Evolutionary conservation across 2,888 invertebrate species (phyloP).

Genomic region (Isotomurus palustris): DNA sequence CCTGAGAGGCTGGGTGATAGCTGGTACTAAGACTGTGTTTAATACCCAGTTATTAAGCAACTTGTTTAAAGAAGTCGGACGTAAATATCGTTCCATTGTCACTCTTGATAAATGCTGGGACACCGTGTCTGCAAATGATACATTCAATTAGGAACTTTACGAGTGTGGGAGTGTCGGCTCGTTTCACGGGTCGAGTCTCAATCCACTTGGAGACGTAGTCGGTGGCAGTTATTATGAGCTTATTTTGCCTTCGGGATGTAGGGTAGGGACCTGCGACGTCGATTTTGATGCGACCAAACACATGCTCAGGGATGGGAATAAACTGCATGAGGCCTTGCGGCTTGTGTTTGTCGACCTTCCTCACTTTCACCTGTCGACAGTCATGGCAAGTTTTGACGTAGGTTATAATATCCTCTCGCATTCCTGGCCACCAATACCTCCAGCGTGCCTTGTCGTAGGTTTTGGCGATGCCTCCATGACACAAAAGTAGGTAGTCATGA

Average conservation of each 20-base stretch:
- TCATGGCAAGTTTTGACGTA: background rate
- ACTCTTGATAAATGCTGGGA: background rate
- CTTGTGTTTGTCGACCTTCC: background rate
- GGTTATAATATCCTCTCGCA: background rate
- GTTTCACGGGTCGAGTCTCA: background rate
- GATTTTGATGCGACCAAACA: background rate
- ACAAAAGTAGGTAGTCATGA: background rate
- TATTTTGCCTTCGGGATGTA: background rate
- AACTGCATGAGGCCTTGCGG: background rate
- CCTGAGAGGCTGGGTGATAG: background rate
- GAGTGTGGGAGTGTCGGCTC: background rate
- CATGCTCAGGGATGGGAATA: background rate
- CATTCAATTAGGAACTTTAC: background rate
- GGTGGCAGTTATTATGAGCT: background rate
- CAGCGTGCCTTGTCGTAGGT: background rate
- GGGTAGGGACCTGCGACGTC: background rate
- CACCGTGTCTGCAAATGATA: background rate
- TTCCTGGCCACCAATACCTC: background rate
- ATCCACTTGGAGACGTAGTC: background rate
- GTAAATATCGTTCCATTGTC: background rate
- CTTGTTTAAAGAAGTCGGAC: background rate
- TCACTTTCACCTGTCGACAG: background rate
- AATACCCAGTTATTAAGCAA: background rate
- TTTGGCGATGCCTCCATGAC: background rate
- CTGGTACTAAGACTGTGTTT: background rate